Evolutionary conservation across 2,888 invertebrate species (phyloP).

Genomic region (Tachina grossa): DNA sequence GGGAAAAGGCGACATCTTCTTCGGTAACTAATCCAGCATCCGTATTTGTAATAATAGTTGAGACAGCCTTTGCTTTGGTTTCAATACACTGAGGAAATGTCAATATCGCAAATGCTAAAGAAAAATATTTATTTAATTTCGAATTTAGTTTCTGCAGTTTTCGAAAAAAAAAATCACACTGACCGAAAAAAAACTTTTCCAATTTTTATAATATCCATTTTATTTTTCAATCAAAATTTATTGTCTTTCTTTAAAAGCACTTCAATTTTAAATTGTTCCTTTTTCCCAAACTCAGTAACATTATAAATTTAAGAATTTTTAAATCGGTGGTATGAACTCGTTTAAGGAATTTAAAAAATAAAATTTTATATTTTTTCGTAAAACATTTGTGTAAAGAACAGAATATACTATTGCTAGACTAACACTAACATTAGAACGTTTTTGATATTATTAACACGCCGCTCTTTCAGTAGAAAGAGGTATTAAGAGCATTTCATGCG

Average conservation of each 20-base stretch:
- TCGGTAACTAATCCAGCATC: background rate
- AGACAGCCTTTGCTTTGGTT: background rate
- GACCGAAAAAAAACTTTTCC: background rate
- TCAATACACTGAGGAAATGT: background rate
- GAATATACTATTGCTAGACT: no score
- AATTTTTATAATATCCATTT: slow-evolving; percentile 1
- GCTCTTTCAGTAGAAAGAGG: no score
- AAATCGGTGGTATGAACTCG: no score
- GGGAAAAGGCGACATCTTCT: no score
- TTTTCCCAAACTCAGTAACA: background rate
- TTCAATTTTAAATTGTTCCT: background rate
- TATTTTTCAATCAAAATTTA: background rate
- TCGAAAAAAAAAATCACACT: background rate
- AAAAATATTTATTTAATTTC: background rate
- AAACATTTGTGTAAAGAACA: background rate
- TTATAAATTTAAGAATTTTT: background rate
- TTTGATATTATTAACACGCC: no score
- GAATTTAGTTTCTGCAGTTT: background rate
- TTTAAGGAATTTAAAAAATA: background rate
- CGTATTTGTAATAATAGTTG: background rate
- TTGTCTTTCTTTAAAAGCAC: background rate
- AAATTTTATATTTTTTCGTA: background rate
- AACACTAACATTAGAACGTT: no score
- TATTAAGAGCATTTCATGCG: no score
- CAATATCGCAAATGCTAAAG: background rate